phyloP scores from a whole-genome alignment of 2,113 vertebrate species.

The Vireo altiloquus region DNA sequence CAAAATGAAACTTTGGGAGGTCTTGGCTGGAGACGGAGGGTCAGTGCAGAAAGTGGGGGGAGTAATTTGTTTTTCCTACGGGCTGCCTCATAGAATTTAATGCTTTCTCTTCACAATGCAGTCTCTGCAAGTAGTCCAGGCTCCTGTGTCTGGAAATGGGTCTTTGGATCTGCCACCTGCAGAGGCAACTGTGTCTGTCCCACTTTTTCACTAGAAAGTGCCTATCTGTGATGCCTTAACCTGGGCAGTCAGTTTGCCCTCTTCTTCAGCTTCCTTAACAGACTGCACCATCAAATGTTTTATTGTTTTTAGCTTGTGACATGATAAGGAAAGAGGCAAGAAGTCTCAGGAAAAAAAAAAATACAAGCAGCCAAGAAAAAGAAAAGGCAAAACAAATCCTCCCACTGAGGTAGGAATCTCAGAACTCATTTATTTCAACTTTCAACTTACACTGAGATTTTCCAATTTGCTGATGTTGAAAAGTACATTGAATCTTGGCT shows the following conservation, averaged over 20 bases:
- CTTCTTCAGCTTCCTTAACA: not conserved
- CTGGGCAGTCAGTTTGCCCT: not conserved
- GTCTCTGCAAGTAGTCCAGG: not conserved
- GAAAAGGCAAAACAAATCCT: slow-evolving; percentile 46
- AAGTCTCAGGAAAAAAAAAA: not conserved
- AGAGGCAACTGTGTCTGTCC: not conserved
- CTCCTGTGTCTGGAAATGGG: not conserved
- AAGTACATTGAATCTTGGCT: slow-evolving; percentile 24
- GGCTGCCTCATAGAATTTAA: not conserved
- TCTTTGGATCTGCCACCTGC: not conserved
- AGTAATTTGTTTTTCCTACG: not conserved
- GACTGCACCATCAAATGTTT: not conserved
- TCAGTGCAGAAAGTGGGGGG: not conserved
- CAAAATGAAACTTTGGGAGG: not conserved
- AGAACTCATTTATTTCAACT: slow-evolving; percentile 45
- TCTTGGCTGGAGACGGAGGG: not conserved
- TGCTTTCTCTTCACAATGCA: not conserved
- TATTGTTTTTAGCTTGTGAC: not conserved
- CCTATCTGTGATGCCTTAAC: not conserved
- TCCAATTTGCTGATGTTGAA: slow-evolving; percentile 44
- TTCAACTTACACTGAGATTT: slow-evolving; percentile 32
- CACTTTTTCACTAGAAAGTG: not conserved
- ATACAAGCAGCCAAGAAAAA: not conserved
- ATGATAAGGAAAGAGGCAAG: not conserved
- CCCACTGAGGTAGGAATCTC: not conserved